Evolutionary conservation across 2,113 vertebrate species (phyloP), one percentile per base, ranked within the genome.

Genomic region (Smithornis capensis): DNA sequence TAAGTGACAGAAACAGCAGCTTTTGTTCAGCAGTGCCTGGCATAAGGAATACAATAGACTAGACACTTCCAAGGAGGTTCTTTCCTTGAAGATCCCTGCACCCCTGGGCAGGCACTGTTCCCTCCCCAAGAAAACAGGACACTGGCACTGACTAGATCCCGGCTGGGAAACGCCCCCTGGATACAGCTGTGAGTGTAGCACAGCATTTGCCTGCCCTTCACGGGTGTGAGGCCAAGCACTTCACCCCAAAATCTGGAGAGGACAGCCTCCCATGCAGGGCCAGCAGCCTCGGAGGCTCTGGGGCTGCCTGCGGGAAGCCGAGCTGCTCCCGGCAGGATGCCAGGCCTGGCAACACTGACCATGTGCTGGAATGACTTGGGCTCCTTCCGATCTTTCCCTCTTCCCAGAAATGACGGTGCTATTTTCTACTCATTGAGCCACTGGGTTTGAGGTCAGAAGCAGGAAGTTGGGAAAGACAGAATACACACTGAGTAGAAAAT

Each of bases 381-480:
- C 35, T 83, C 85, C 88, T 75, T 56, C 40, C 82, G 33, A 18
- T 19, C 71, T 37, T 52, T 33, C 45, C 47, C 60, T 47, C 1
- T 89, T 92, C 95, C 82, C 94, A 62, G 52, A 92, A 97, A 81
- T 81, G 64, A 95, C 71, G 3, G 28, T 7, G 56, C 91, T 89
- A 7, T 95, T 90, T 93, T 68, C 79, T 81, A 4, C 76, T 78
- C 80, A 88, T 47, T 94, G 76, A 94, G 83, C 55, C 90, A 44
- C 0, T 4, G 7, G 5, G 19, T 53, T 86, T 74, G 86, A 47
- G 85, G 35, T 83, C 79, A 73, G 85, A 52, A 57, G 68, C 31
- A 90, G 89, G 96, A 96, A 96, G 69, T 18, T 86, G 56, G 73
- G 56, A 75, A 88, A 88, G 49, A 57, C 67, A 78, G 14, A 62